Evolutionary conservation across 1,140 invertebrate genomes (phyloP).

Genomic region (Melitaea cinxia): DNA sequence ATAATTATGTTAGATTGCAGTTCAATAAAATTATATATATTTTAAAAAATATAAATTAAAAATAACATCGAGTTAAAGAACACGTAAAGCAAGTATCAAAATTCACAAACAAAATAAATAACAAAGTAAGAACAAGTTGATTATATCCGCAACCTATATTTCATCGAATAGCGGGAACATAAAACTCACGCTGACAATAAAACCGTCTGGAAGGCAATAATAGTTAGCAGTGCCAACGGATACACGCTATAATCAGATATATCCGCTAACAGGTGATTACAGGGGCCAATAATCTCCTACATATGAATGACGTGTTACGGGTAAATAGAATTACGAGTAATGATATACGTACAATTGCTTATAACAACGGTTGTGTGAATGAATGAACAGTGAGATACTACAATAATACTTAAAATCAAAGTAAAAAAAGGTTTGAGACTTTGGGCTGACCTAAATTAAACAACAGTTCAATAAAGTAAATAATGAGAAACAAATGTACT

Average conservation of each 20-base stretch:
- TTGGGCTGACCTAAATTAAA: no score
- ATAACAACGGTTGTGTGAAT: no score
- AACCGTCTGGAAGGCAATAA: constrained; percentile 42
- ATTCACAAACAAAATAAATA: neutral
- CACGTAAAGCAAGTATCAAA: no score
- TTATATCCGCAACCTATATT: constrained; percentile 15
- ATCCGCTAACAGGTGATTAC: constrained; percentile 54
- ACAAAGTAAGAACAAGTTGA: neutral
- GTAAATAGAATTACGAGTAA: neutral
- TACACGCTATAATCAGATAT: constrained; percentile 42
- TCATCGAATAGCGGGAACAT: constrained; percentile 21
- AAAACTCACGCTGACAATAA: constrained; percentile 29
- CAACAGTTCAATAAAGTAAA: no score
- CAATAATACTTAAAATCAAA: no score
- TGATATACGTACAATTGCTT: neutral
- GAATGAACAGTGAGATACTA: no score
- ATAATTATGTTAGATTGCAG: no score
- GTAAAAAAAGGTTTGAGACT: no score
- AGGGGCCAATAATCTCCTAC: constrained; percentile 45
- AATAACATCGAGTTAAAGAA: no score
- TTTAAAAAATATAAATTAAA: no score
- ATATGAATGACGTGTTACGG: constrained; percentile 5
- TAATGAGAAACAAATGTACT: no score
- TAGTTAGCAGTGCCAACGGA: constrained; percentile 45
- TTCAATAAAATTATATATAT: no score